Base-by-base conservation (phyloP, 1,140 invertebrate species). In the Lucilia cuprina region DNA sequence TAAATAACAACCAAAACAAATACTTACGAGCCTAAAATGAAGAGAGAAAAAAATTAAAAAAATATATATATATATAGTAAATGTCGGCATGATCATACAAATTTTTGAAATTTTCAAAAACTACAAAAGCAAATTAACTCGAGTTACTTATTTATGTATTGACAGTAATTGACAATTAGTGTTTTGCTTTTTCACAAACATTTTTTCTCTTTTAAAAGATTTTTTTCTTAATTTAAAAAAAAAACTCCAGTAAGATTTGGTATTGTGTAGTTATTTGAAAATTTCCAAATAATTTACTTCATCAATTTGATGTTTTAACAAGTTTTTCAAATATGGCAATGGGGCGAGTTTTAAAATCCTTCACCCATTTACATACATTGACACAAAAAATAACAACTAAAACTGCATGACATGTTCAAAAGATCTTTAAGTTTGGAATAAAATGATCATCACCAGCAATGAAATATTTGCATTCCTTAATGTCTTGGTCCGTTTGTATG, bases 151-250 rank as follows among this genome's bases (percentile, higher is more conserved):
- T 49, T 47, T 80, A 10, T 25, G 77, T 78, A 47, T 78, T 80
- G 77, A 49, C 77, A 80, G n/a, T 80, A 80, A 80, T 80, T 80
- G 77, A 80, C 77, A 80, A 80, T 80, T 80, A 80, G 77, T 80
- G 77, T 80, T 80, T 25, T 25, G 35, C 65, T 19, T 70, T 70
- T 70, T 70, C n/a, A 10, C 19, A 55, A 55, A 55, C 50, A 55
- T 55, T 17, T 55, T 49, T 55, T 41, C 41, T 41, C 41, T 41
- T 41, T 7, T 41, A 3, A 41, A 41, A 41, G 41, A 41, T 41
- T 41, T 41, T 41, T 41, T 30, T 10, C 7, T 41, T 3, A 41
- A 41, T 41, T 41, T 3, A 41, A 2, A 41, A 41, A 41, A 41
- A 10, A 41, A 7, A 3, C 7, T 5, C 41, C 10, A 41, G 41